These are phyloP conservation scores for Ptiloglossa arizonensis DNA, from an alignment of 1,140 invertebrate genomes.

Conservation along the genomic window DNA sequence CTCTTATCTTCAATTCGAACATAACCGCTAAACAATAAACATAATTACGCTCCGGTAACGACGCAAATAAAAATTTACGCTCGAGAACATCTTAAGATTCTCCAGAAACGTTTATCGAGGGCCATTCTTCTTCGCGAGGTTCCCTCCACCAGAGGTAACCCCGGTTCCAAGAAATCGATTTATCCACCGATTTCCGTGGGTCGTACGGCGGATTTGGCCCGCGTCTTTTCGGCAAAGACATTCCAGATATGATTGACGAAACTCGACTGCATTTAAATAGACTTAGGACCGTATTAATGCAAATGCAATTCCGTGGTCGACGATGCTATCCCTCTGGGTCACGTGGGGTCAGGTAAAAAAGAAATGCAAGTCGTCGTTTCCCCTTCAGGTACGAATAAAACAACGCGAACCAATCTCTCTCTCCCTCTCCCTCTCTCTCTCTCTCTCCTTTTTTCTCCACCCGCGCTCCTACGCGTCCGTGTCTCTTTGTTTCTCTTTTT, in stretches of 20 bases:
- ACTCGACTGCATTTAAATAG: slow-evolving; percentile 30
- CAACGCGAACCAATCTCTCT: background rate
- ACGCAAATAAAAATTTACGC: too few relatives aligned
- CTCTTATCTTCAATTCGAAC: too few relatives aligned
- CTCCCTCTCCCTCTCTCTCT: too few relatives aligned
- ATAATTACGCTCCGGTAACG: too few relatives aligned
- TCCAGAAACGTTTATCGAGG: background rate
- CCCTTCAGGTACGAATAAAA: slow-evolving; percentile 15
- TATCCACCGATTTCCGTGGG: slow-evolving; percentile 7
- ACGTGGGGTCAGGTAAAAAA: slow-evolving; percentile 15
- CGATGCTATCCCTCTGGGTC: slow-evolving; percentile 10
- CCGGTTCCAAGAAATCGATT: too few relatives aligned
- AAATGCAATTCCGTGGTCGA: slow-evolving; percentile 32
- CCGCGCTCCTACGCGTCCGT: too few relatives aligned
- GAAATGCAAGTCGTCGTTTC: background rate
- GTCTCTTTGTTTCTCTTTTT: slow-evolving; percentile 1
- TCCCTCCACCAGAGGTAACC: too few relatives aligned
- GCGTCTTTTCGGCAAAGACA: slow-evolving; percentile 1
- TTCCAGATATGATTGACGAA: slow-evolving; percentile 18
- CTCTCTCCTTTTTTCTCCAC: too few relatives aligned
- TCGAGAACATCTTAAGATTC: too few relatives aligned
- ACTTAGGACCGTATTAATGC: slow-evolving; percentile 49
- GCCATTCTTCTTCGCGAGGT: too few relatives aligned
- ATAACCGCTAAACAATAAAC: too few relatives aligned
- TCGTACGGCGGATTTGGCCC: background rate